Evolutionary conservation across 2,888 invertebrate genomes (phyloP).

Genomic region (Tetragnatha montana): DNA sequence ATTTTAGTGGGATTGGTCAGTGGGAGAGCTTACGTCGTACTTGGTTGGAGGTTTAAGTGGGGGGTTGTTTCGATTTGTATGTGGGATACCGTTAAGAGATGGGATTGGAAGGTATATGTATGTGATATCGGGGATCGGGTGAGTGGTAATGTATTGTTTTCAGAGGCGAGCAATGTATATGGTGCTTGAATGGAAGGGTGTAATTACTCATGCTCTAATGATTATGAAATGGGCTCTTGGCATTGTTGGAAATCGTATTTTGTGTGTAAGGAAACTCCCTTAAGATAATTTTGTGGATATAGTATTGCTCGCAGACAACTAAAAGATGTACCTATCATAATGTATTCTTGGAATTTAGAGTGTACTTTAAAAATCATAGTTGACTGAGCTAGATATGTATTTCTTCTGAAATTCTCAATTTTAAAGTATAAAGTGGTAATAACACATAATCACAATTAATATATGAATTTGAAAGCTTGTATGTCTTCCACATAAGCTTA

Average conservation of each 20-base stretch:
- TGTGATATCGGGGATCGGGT: too few species aligned
- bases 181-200: background rate
- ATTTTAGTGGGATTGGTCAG: background rate
- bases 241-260: background rate
- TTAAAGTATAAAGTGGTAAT: too few species aligned
- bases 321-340: background rate
- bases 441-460: too few species aligned
- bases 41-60: background rate
- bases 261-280: background rate
- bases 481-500: too few species aligned
- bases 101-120: background rate
- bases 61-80: background rate
- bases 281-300: background rate
- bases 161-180: background rate
- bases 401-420: background rate
- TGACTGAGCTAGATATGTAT: background rate
- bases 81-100: background rate
- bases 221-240: background rate
- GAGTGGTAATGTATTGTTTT: too few species aligned
- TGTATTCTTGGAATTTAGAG: background rate
- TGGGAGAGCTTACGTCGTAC: background rate
- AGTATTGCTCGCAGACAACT: background rate
- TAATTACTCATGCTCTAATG: background rate
- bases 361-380: background rate
- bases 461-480: too few species aligned